Evolutionary conservation across 1,140 invertebrate genomes (phyloP).

Genomic region (Drosophila sp.): DNA sequence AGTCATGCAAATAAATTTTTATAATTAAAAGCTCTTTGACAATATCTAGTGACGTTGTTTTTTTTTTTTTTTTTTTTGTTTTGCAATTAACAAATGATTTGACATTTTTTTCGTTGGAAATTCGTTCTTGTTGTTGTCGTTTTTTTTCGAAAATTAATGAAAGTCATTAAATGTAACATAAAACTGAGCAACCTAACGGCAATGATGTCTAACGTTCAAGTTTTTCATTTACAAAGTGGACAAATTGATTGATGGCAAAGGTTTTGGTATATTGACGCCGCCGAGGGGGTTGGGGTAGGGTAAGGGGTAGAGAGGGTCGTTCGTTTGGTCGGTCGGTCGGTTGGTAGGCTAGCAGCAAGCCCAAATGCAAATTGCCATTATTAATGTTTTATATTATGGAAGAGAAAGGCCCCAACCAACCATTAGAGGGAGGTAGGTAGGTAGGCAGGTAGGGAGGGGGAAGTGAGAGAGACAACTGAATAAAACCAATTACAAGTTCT

Average conservation of each 20-base stretch:
- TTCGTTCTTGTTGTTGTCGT: conserved; percentile 5
- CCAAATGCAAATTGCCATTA: conserved; percentile 63
- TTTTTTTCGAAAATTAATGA: conserved; percentile 51
- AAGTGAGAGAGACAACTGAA: conserved; percentile 26
- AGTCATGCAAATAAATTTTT: conserved; percentile 62
- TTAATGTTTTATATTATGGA: conserved; percentile 62
- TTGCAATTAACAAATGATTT: conserved; percentile 56
- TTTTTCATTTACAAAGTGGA: conserved; percentile 61
- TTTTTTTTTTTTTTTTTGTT: conserved; percentile 15
- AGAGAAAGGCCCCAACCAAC: conserved; percentile 7
- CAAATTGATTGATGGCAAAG: conserved; percentile 53
- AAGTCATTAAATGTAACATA: conserved; percentile 55
- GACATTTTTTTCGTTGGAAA: conserved; percentile 41
- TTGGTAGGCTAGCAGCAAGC: conserved; percentile 33
- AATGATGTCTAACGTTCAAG: conserved; percentile 26
- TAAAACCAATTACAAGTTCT: conserved; percentile 54
- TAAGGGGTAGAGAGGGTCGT: not conserved
- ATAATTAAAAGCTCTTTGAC: conserved; percentile 57
- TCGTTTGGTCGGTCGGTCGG: not conserved
- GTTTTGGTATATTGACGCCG: conserved; percentile 7
- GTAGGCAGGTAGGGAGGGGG: not conserved
- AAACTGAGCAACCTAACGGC: conserved; percentile 47
- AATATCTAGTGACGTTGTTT: conserved; percentile 44
- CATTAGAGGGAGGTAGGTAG: not conserved
- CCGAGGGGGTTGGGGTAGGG: not conserved